Evolutionary conservation across 2,888 invertebrate genomes (phyloP).

Genomic region (Tenthredo distinguenda): DNA sequence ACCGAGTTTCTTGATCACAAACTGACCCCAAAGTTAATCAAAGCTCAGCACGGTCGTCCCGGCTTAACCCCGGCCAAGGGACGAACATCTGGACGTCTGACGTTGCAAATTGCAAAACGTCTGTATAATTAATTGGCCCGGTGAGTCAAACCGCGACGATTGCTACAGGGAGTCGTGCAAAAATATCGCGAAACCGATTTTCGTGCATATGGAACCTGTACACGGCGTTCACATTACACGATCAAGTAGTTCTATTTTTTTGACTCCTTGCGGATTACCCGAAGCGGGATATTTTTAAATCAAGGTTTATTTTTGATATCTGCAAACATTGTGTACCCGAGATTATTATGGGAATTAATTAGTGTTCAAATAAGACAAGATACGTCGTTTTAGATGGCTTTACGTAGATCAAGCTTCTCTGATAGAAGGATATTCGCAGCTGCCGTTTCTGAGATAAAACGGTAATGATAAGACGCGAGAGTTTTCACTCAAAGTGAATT

Average conservation of each 20-base stretch:
- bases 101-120: conserved; percentile 7
- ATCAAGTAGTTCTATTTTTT: neutral
- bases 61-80: conserved; percentile 1
- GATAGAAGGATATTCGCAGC: conserved; percentile 23
- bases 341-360: neutral
- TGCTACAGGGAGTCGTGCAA: neutral
- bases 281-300: neutral
- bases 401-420: neutral
- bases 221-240: neutral
- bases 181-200: neutral
- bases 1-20: conserved; percentile 18
- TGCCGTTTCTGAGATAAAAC: conserved; percentile 22
- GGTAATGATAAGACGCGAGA: conserved; percentile 7
- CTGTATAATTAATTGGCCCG: neutral
- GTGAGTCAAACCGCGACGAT: neutral
- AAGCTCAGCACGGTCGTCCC: neutral
- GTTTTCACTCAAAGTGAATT: conserved; percentile 17
- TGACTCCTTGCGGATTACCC: neutral
- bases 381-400: neutral
- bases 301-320: neutral
- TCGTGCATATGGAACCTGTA: neutral
- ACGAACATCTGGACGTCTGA: conserved; percentile 9
- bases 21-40: conserved; percentile 34
- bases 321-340: neutral
- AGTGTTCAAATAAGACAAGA: neutral